Evolutionary conservation across 2,888 invertebrate genomes (phyloP), one percentile per base, ranked within the genome.

Genomic region (Andricus curvator): DNA sequence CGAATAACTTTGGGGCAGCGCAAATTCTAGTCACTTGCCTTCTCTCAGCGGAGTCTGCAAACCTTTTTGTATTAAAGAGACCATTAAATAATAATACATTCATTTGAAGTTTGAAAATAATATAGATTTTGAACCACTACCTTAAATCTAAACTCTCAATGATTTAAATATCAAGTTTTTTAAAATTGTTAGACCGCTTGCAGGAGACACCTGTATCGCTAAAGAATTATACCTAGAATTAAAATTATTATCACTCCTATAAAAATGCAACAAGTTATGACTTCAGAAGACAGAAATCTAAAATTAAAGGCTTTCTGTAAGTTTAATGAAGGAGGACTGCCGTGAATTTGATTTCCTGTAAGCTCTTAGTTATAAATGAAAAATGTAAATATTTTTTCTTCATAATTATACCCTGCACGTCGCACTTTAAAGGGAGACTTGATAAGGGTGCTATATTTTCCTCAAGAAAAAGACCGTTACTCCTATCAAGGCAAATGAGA

Each of bases 301-400:
- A 60, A 33, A 74, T 74, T 33, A 37, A 74, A 33, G n/a, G n/a
- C 56, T 56, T n/a, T 2, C 13, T 56, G 33, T 20, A 74, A 74
- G 6, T 56, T 56, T 8, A 56, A 33, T 37, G 56, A 70, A 13
- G 20, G 33, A 70, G 11, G 25, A 51, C 9, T 4, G 33, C 13
- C n/a, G n/a, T 15, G 37, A 74, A 33, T 74, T 29, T 33, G 29
- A 74, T 74, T 51, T 56, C 15, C 70, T 51, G 29, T 11, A 70
- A 29, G 56, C 51, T 74, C 74, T 74, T n/a, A 48, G 74, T 29
- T 56, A 74, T 74, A 5, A 74, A 22, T 56, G 74, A 37, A 74
- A 74, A 74, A 74, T 60, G 74, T 56, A 56, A 74, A 74, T 74
- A 74, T 74, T 56, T 74, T 74, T 51, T 29, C 20, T n/a, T 13